Evolutionary conservation across 2,888 invertebrate species (phyloP), one percentile per base, ranked within the genome.

Genomic region (Limnephilus rhombicus): DNA sequence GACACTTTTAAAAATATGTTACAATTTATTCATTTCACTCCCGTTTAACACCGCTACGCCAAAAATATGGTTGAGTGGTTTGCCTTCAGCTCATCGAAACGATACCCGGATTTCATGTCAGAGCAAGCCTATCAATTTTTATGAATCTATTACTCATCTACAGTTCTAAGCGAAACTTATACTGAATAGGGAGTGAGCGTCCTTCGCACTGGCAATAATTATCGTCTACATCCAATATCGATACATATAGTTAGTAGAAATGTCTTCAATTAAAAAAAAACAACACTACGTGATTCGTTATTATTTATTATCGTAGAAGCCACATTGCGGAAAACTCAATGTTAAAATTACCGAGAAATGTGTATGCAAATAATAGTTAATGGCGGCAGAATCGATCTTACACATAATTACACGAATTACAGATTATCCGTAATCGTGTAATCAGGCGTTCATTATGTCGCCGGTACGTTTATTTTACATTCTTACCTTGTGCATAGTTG

Each of bases 381-480:
- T 41, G 37, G 37, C 83, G 83, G 37, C 34, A 83, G 34, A 83
- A 83, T 37, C 83, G 83, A 37, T 83, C 24, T 68, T 68, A 83
- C 34, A 83, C 83, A 37, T 37, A 83, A 83, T 83, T 83, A 83
- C 83, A 41, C 41, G 83, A 83, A 37, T 34, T 34, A 83, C 24
- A 41, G 18, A 83, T 83, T 83, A 41, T 83, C 37, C 83, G 83
- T 83, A 34, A 83, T 83, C 83, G 11, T 68, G 34, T 34, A 41
- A 83, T 83, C 83, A 34, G n/a, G 34, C 24, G 83, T 34, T 83
- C 83, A 41, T 41, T 37, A 34, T 34, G 37, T 83, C 41, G 83
- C 83, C n/a, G 1, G 68, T 24, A 68, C 68, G 68, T 68, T 68
- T 68, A 68, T 68, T 53, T n/a, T 68, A 68, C 68, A 68, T 68